These are phyloP conservation scores for Aricia artaxerxes DNA, from an alignment of 2,888 invertebrate genomes.

Conservation along the genomic window DNA sequence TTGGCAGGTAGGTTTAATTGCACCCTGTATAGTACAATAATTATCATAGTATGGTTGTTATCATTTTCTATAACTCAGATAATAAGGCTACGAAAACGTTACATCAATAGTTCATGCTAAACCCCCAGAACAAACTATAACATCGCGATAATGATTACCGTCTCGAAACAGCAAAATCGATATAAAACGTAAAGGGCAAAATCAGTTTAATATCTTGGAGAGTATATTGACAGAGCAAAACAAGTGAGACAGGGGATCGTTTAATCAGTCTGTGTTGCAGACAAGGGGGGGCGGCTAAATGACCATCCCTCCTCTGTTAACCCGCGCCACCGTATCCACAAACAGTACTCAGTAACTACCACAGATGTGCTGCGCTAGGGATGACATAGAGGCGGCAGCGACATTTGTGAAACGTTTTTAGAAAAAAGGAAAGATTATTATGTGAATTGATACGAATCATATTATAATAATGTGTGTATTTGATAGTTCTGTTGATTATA, in stretches of 20 bases:
- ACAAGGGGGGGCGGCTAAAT: slow-evolving; percentile 66
- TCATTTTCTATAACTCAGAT: no score
- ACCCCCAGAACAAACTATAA: neutral
- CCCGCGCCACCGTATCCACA: slow-evolving; percentile 77
- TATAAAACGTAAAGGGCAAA: slow-evolving; percentile 31
- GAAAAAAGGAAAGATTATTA: neutral
- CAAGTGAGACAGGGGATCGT: slow-evolving; percentile 70
- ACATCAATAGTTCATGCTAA: neutral
- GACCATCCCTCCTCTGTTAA: slow-evolving; percentile 76
- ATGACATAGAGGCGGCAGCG: slow-evolving; percentile 39
- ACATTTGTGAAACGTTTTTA: neutral
- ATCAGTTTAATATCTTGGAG: slow-evolving; percentile 49
- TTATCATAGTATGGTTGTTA: no score
- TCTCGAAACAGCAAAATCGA: slow-evolving; percentile 4
- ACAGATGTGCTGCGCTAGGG: slow-evolving; percentile 44
- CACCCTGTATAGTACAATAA: no score
- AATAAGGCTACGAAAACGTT: neutral
- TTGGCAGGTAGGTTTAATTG: no score
- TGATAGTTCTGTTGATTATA: no score
- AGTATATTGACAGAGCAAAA: slow-evolving; percentile 60
- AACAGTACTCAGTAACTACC: slow-evolving; percentile 73
- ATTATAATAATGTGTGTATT: no score
- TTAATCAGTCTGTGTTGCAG: slow-evolving; percentile 75
- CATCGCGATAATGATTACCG: neutral
- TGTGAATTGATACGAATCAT: no score